phyloP scores from a whole-genome alignment of 2,113 vertebrate species.

The Python bivittatus region DNA sequence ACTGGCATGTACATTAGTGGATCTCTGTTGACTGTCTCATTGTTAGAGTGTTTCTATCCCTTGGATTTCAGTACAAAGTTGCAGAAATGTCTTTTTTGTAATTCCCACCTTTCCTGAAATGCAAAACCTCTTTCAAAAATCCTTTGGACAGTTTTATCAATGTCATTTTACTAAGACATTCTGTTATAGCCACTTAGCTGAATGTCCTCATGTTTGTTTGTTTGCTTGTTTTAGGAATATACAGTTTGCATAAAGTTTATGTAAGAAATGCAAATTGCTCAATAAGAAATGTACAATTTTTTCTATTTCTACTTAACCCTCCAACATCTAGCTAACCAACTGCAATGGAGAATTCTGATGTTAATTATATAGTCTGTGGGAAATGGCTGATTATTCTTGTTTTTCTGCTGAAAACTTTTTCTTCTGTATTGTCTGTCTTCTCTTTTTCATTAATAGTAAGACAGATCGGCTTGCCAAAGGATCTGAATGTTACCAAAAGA shows the following conservation, averaged over 20 bases:
- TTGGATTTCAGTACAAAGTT: neutral
- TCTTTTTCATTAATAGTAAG: constrained; percentile 78
- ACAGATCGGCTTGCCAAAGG: constrained; percentile 94
- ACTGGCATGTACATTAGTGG: neutral
- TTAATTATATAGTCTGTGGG: neutral
- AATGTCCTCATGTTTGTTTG: neutral
- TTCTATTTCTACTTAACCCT: neutral
- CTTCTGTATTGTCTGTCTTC: neutral
- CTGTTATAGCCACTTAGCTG: neutral
- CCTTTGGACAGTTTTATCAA: neutral
- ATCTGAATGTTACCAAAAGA: constrained; percentile 98
- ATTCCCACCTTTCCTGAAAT: neutral
- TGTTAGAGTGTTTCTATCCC: neutral
- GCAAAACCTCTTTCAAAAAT: neutral
- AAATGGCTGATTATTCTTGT: constrained; percentile 1
- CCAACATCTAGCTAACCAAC: neutral
- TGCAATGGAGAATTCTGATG: neutral
- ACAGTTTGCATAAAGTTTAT: neutral
- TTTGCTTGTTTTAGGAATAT: neutral
- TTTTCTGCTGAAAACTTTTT: constrained; percentile 49
- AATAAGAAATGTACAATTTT: neutral
- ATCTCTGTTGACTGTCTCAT: neutral
- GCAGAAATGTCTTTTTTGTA: neutral
- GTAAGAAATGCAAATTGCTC: neutral
- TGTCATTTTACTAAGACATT: neutral